phyloP scores from a whole-genome alignment of 37 sponge, comb jelly and placozoan species.

The Aphrocallistes beatrix region DNA sequence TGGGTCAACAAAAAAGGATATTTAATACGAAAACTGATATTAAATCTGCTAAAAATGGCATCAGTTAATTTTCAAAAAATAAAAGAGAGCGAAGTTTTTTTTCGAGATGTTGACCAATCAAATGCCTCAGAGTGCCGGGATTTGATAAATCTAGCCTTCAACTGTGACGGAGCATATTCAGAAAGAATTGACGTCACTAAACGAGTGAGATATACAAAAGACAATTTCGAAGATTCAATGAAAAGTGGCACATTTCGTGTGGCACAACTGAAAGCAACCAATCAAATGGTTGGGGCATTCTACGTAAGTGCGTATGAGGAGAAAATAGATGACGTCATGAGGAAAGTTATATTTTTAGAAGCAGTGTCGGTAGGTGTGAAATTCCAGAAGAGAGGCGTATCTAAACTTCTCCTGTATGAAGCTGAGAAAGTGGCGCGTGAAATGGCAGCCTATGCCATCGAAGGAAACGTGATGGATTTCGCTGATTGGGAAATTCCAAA shows the following conservation, averaged over 20 bases:
- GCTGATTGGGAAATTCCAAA: neutral
- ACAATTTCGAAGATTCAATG: neutral
- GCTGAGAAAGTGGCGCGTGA: neutral
- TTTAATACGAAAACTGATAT: neutral
- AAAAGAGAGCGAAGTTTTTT: neutral
- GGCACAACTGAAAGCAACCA: neutral
- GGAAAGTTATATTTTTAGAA: slow-evolving; percentile 14
- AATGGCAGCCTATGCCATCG: neutral
- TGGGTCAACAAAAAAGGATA: neutral
- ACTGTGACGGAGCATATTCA: neutral
- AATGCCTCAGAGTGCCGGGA: neutral
- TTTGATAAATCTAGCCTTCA: neutral
- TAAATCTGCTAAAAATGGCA: neutral
- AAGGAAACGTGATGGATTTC: neutral
- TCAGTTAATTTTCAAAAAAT: neutral
- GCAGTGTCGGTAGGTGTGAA: neutral
- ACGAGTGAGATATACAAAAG: neutral
- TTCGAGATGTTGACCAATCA: neutral
- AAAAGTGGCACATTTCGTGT: neutral
- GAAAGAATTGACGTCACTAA: neutral
- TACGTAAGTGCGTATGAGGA: neutral
- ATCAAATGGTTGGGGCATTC: neutral
- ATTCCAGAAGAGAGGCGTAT: neutral
- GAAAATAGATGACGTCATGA: neutral
- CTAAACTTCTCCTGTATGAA: neutral